Base-by-base conservation (phyloP, 2,888 invertebrate species). In the Chrysolina oricalcia region DNA sequence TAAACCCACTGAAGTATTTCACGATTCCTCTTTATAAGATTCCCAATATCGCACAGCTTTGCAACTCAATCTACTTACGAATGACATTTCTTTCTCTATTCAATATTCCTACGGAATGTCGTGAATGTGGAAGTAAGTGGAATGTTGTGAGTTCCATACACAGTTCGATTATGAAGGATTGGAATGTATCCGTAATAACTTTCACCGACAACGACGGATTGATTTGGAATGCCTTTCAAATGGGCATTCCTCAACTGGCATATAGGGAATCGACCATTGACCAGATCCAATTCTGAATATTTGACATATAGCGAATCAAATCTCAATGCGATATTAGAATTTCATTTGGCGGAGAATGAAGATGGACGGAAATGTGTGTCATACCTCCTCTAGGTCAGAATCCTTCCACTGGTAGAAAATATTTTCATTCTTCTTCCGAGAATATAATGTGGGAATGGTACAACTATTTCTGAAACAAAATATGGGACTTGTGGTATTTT, bases 141-240 rank as follows among this genome's bases (percentile, higher is more conserved):
- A 50, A 67, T 67, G 50, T 67, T 50, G 13, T 17, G 67, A 67
- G 50, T 67, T 19, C 46, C 67, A 19, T 48, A 35, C 67, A 67
- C 50, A 50, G 35, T 19, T 67, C 41, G 67, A 21, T 19, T 35
- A 15, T 67, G 15, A 50, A 46, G 27, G 67, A 35, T 50, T 50
- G 67, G 50, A 35, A 67, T 67, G 35, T 50, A 50, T 48, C 67
- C 50, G 46, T 50, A 50, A 67, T 67, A 67, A 67, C 67, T 50
- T 50, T 50, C 50, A 50, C 67, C 50, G 27, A 67, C 50, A 23
- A 27, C 23, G 48, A 27, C 13, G 23, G 46, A 35, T 50, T 67
- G 48, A 50, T 50, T 67, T 35, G 67, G 46, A 67, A 67, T 67
- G 50, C 67, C 67, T 43, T 50, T 48, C 23, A 35, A 35, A 67